A percentile compares a stretch with the other conserved stretches of the same genome.
These are phyloP conservation scores for Thinocorus orbignyianus DNA, from an alignment of 2,113 vertebrate genomes.

Conservation along the genomic window DNA sequence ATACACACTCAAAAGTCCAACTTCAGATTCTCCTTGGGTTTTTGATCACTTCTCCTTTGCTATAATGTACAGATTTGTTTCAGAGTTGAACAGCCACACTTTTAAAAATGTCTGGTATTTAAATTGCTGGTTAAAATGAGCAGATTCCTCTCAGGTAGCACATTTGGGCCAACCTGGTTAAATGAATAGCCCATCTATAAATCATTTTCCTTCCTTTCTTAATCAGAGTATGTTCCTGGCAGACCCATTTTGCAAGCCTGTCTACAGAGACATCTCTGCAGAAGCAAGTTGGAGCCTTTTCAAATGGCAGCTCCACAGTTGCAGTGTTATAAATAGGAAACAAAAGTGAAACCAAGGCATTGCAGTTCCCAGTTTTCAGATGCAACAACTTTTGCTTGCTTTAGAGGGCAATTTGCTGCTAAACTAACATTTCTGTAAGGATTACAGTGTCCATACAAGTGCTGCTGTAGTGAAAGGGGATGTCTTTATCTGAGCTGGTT, in stretches of 20 bases:
- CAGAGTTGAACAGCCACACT: not conserved
- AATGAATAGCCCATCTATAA: not conserved
- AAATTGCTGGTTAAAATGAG: not conserved
- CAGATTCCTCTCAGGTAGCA: not conserved
- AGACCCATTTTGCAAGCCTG: not conserved
- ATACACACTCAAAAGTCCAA: not conserved
- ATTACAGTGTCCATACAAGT: not conserved
- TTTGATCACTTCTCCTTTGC: not conserved
- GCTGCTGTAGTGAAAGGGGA: not conserved
- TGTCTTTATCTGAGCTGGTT: not conserved
- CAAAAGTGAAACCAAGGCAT: slow-evolving; percentile 35
- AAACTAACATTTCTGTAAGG: not conserved
- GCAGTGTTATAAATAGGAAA: not conserved
- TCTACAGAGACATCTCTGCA: not conserved
- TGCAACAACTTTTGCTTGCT: not conserved
- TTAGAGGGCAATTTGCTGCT: not conserved
- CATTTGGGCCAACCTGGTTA: not conserved
- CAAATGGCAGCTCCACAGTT: not conserved
- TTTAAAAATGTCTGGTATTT: not conserved
- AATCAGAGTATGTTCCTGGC: not conserved
- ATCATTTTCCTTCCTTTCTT: not conserved
- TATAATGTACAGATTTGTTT: not conserved
- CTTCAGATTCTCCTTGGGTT: not conserved
- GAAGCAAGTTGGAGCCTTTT: not conserved
- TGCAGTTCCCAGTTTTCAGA: not conserved